Percentiles rank a stretch among this genome's conserved stretches.
These are phyloP conservation scores for Parazoanthus atlanticus DNA, from an alignment of 92 coral and sea anemone species.

Conservation along the genomic window DNA sequence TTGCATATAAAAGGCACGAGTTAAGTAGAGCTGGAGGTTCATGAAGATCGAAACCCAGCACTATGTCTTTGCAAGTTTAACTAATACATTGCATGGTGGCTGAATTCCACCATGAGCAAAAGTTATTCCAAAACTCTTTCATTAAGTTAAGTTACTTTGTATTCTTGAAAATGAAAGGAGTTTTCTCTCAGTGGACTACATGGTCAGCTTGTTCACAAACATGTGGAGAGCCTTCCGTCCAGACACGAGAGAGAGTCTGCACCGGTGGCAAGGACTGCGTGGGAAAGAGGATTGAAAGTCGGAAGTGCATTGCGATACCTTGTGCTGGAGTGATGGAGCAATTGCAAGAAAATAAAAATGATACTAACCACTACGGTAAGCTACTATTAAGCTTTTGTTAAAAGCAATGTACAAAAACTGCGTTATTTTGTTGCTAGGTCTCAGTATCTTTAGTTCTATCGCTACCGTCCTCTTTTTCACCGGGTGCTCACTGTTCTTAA, in stretches of 20 bases:
- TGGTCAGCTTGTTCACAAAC: constrained; percentile 48
- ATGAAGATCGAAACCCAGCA: too few relatives aligned
- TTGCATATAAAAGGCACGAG: too few relatives aligned
- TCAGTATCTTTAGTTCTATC: too few relatives aligned
- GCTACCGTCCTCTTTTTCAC: too few relatives aligned
- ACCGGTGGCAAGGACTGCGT: constrained; percentile 39
- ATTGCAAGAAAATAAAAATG: not conserved
- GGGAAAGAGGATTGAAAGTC: constrained; percentile 17
- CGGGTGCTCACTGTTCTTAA: not conserved
- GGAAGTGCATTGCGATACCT: not conserved
- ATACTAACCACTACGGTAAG: constrained; percentile 34
- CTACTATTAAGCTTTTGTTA: not conserved
- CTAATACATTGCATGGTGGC: too few relatives aligned
- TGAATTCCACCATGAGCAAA: too few relatives aligned
- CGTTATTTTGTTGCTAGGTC: not conserved
- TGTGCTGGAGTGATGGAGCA: not conserved
- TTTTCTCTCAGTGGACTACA: constrained; percentile 18
- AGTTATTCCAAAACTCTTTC: too few relatives aligned
- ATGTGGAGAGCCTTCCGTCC: constrained; percentile 50
- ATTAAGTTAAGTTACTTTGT: too few relatives aligned
- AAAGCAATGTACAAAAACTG: not conserved
- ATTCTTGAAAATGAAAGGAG: not conserved
- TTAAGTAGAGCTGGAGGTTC: too few relatives aligned
- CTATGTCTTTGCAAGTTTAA: too few relatives aligned
- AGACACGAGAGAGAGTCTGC: constrained; percentile 52